Percentiles rank a stretch among this genome's conserved stretches.
Evolutionary conservation across 2,888 invertebrate genomes (phyloP).

Genomic region (Drosophila rellima): DNA sequence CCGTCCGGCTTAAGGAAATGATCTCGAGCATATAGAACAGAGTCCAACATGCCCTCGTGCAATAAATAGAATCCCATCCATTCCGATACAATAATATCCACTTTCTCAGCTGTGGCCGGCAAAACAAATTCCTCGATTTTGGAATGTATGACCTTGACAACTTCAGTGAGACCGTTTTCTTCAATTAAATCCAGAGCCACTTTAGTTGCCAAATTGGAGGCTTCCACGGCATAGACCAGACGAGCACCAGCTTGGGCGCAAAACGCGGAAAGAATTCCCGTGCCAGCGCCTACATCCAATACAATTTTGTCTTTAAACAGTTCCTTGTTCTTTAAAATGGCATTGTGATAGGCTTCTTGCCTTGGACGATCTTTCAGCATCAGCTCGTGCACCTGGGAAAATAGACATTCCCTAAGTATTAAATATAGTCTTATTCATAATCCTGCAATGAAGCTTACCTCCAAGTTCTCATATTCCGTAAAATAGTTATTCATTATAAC

Average conservation of each 20-base stretch:
- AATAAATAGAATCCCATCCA: constrained; percentile 99
- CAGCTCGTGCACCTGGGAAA: constrained; percentile 90
- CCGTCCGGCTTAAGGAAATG: constrained; percentile 91
- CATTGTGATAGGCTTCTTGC: constrained; percentile 92
- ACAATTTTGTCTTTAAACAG: constrained; percentile 92
- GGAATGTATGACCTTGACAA: constrained; percentile 88
- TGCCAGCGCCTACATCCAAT: constrained; percentile 94
- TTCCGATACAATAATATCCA: constrained; percentile 96
- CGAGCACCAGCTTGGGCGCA: constrained; percentile 95
- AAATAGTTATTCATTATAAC: constrained; percentile 87
- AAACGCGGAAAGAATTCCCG: constrained; percentile 95
- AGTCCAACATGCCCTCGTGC: constrained; percentile 98
- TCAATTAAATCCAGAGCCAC: constrained; percentile 89
- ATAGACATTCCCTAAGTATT: too few relatives aligned
- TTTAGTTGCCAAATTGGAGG: constrained; percentile 89
- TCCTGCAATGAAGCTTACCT: constrained; percentile 86
- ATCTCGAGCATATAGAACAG: constrained; percentile 93
- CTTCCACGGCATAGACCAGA: constrained; percentile 94
- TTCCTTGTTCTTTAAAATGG: constrained; percentile 89
- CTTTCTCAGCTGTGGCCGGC: constrained; percentile 88
- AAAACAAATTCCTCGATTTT: constrained; percentile 88
- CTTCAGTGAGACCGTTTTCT: constrained; percentile 89
- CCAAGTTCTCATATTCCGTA: constrained; percentile 90
- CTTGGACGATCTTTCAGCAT: constrained; percentile 93
- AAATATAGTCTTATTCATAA: neutral